phyloP scores from a whole-genome alignment of 2,113 vertebrate genomes.

The Aegypius monachus region DNA sequence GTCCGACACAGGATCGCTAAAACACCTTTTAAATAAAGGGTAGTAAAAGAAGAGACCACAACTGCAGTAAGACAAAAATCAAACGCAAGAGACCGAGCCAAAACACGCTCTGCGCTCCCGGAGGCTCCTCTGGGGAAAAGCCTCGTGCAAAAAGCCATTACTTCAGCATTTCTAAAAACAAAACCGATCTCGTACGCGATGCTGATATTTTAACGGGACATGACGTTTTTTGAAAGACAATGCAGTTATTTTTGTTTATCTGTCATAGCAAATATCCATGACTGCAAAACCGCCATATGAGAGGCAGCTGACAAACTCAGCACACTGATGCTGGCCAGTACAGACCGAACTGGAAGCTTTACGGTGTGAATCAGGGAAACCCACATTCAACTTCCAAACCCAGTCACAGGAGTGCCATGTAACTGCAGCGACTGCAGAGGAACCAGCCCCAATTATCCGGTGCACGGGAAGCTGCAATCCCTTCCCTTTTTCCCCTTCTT shows the following conservation, averaged over 20 bases:
- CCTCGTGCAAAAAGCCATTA: background rate
- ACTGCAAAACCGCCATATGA: accelerated
- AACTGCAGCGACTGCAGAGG: background rate
- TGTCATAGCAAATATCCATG: background rate
- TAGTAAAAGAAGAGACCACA: background rate
- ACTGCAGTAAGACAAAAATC: background rate
- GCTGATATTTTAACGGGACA: background rate
- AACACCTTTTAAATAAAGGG: background rate
- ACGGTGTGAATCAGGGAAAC: background rate
- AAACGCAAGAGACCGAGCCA: background rate
- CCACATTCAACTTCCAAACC: background rate
- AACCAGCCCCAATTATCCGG: background rate
- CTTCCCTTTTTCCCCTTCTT: background rate
- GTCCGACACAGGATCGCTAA: background rate
- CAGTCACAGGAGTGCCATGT: accelerated
- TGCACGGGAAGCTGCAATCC: background rate
- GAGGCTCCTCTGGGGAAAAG: background rate
- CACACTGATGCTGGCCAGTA: background rate
- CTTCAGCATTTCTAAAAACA: constrained; percentile 26
- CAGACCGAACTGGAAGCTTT: background rate
- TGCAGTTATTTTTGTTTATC: background rate
- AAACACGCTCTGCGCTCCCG: background rate
- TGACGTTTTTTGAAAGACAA: background rate
- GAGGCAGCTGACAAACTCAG: background rate
- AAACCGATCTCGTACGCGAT: background rate